Conservation (phyloP, 2,888 invertebrate species). For the Caenorhabditis angaria region DNA sequence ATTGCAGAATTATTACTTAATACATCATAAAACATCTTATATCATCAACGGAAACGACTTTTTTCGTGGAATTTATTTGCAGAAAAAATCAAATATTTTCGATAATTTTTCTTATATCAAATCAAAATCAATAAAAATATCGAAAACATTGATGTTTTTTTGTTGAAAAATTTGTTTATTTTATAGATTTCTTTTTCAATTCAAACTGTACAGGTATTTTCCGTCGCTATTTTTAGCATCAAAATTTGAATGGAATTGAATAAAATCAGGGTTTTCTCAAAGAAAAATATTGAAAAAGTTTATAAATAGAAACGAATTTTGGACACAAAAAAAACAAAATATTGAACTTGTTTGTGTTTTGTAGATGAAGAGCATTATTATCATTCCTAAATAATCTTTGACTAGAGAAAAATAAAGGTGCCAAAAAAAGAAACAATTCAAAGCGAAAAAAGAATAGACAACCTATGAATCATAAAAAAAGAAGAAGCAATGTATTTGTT, state of each 20-base stretch:
- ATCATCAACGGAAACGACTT: too few species aligned
- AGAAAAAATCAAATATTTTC: too few species aligned
- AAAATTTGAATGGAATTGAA: neutral
- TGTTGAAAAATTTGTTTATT: conserved; percentile 2
- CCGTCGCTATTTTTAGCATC: neutral
- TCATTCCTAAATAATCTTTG: neutral
- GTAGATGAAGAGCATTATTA: too few species aligned
- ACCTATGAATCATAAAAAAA: neutral
- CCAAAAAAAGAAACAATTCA: neutral
- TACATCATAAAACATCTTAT: too few species aligned
- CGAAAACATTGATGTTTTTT: neutral
- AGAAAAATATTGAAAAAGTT: neutral
- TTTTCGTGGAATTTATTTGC: too few species aligned
- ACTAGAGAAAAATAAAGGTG: neutral
- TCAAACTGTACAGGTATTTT: neutral
- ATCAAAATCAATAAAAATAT: neutral
- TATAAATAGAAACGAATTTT: neutral
- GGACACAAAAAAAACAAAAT: neutral
- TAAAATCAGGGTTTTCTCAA: neutral
- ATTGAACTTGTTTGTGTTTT: too few species aligned
- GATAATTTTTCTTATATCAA: too few species aligned
- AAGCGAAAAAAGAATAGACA: neutral
- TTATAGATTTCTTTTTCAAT: neutral
- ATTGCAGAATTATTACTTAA: too few species aligned
- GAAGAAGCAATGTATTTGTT: neutral